Evolutionary conservation across 2,888 invertebrate genomes (phyloP).

Genomic region (Galeopsomyia nigrocyanea): DNA sequence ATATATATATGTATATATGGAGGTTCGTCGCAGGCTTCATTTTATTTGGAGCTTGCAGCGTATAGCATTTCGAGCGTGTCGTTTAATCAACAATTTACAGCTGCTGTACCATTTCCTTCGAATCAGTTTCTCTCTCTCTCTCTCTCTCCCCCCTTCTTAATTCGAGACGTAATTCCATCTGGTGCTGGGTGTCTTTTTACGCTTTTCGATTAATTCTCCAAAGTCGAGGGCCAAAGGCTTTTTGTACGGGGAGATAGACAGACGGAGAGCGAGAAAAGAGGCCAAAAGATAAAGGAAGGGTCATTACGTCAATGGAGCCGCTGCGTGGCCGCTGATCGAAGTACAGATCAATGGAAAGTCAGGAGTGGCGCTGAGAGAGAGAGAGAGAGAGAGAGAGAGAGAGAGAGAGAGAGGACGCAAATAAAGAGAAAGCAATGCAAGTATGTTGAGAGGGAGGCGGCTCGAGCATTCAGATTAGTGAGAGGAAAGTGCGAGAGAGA

Average conservation of each 20-base stretch:
- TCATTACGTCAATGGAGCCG: conserved; percentile 22
- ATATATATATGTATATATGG: too few relatives aligned
- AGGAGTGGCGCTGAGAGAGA: neutral
- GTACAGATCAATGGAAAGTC: neutral
- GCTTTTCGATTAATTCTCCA: too few relatives aligned
- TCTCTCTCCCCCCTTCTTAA: conserved; percentile 1
- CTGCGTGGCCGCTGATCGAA: conserved; percentile 15
- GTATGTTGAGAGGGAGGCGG: conserved; percentile 14
- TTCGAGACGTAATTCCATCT: conserved; percentile 19
- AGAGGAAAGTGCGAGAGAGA: neutral
- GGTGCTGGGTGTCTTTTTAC: too few relatives aligned
- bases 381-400: too few relatives aligned
- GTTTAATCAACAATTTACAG: conserved; percentile 32
- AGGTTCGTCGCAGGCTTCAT: neutral
- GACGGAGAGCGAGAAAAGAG: too few relatives aligned
- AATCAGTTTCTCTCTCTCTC: neutral
- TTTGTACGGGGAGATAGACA: too few relatives aligned
- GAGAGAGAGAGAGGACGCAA: neutral
- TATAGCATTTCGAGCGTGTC: neutral
- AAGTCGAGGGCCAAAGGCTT: too few relatives aligned
- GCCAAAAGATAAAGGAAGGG: conserved; percentile 7
- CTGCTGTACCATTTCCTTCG: too few relatives aligned
- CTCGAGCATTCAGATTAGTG: conserved; percentile 32
- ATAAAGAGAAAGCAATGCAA: conserved; percentile 17
- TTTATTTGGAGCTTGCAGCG: conserved; percentile 10